phyloP scores from a whole-genome alignment of 2,113 vertebrate species.

The Butastur rufipennis region DNA sequence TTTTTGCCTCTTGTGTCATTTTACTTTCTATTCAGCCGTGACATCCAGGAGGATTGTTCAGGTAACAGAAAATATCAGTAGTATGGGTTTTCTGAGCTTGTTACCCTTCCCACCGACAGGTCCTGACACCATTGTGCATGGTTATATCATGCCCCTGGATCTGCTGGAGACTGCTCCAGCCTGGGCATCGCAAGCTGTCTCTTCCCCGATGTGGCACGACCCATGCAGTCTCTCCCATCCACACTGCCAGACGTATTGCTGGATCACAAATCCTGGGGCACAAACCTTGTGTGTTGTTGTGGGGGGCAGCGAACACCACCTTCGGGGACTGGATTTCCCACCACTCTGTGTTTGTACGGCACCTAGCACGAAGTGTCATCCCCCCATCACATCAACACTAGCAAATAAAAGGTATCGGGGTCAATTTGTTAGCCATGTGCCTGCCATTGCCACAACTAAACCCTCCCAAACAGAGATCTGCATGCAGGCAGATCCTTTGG shows the following conservation, averaged over 20 bases:
- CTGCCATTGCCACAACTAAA: not conserved
- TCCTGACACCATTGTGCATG: not conserved
- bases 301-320: not conserved
- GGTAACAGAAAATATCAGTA: not conserved
- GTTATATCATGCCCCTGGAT: not conserved
- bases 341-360: not conserved
- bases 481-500: not conserved
- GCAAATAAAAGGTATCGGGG: not conserved
- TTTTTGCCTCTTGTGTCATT: not conserved
- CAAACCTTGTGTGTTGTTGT: not conserved
- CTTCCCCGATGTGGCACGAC: not conserved
- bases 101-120: not conserved
- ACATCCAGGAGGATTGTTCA: not conserved
- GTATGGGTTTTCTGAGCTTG: not conserved
- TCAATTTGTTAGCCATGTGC: not conserved
- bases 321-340: not conserved
- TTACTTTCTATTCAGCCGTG: not conserved
- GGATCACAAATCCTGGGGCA: not conserved
- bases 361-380: not conserved
- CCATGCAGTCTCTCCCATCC: not conserved
- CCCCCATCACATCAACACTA: not conserved
- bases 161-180: not conserved
- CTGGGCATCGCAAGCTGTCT: rapidly evolving
- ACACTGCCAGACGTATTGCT: rapidly evolving
- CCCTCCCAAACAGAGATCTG: not conserved